phyloP scores from a whole-genome alignment of 2,888 invertebrate species.

The Lepeophtheirus nordmannii region DNA sequence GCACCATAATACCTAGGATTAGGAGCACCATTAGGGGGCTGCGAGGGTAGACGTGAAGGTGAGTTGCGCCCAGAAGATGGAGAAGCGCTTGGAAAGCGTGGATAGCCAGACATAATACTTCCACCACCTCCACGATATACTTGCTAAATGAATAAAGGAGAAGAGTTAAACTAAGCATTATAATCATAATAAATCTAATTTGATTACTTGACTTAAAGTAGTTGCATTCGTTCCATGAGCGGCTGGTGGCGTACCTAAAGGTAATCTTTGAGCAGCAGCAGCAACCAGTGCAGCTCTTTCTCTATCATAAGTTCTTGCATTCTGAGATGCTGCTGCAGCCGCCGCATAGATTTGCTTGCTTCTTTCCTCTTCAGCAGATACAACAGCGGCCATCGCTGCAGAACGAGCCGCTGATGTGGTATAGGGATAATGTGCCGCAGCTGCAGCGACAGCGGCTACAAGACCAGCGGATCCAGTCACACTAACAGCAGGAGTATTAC shows the following conservation, averaged over 20 bases:
- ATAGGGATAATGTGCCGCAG: not conserved
- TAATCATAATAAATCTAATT: not conserved
- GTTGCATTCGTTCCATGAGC: not conserved
- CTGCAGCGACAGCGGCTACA: not conserved
- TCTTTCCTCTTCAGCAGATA: not conserved
- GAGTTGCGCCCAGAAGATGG: not conserved
- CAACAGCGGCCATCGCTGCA: not conserved
- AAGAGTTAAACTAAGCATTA: not conserved
- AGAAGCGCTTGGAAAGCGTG: not conserved
- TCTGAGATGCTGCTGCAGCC: not conserved
- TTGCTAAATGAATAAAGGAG: not conserved
- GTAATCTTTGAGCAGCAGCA: not conserved
- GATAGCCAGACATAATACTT: conserved; percentile 13
- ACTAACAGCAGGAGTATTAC: no score
- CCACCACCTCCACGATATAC: conserved; percentile 8
- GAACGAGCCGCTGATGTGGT: not conserved
- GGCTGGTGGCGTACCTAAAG: not conserved
- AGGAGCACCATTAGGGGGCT: not conserved
- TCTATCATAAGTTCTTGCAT: conserved; percentile 1
- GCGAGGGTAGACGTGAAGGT: not conserved
- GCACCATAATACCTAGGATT: not conserved
- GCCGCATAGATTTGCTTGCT: not conserved
- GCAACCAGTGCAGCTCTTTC: not conserved
- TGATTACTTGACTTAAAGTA: not conserved
- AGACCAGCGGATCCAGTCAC: not conserved